Conservation (phyloP, 1,140 invertebrate species). For the Orius laevigatus region DNA sequence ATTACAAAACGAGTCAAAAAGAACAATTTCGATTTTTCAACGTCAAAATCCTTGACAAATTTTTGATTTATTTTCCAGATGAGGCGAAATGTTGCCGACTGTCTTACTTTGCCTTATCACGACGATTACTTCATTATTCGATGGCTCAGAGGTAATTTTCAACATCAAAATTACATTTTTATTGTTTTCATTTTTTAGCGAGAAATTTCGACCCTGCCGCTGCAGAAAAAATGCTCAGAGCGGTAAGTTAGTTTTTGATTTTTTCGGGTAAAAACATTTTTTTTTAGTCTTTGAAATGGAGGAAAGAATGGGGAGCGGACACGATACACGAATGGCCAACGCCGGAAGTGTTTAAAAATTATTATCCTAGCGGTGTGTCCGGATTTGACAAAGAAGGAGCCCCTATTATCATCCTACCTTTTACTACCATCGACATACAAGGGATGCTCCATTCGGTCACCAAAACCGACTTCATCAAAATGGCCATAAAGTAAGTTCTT, state of each 20-base stretch:
- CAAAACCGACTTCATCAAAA: conserved; percentile 52
- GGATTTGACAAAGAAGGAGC: conserved; percentile 76
- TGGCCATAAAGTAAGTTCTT: conserved; percentile 33
- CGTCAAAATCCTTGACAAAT: too few relatives aligned
- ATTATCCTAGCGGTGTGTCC: conserved; percentile 55
- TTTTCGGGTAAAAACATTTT: background rate
- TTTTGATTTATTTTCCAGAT: conserved; percentile 41
- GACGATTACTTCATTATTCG: conserved; percentile 27
- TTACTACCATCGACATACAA: conserved; percentile 54
- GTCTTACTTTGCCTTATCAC: conserved; percentile 43
- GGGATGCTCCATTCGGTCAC: conserved; percentile 62
- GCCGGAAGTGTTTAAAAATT: conserved; percentile 49
- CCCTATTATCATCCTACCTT: conserved; percentile 59
- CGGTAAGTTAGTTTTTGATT: conserved; percentile 37
- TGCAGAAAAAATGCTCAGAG: conserved; percentile 71
- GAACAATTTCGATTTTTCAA: too few relatives aligned
- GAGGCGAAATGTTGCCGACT: conserved; percentile 43
- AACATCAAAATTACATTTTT: too few relatives aligned
- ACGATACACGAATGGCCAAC: conserved; percentile 44
- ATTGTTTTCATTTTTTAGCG: conserved; percentile 37
- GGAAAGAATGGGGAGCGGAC: conserved; percentile 61
- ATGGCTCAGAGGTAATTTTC: conserved; percentile 9
- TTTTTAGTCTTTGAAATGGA: conserved; percentile 54
- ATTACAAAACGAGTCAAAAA: too few relatives aligned
- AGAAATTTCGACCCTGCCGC: conserved; percentile 62